Conservation (phyloP, 2,888 invertebrate species). For the Caenorhabditis virilis region DNA sequence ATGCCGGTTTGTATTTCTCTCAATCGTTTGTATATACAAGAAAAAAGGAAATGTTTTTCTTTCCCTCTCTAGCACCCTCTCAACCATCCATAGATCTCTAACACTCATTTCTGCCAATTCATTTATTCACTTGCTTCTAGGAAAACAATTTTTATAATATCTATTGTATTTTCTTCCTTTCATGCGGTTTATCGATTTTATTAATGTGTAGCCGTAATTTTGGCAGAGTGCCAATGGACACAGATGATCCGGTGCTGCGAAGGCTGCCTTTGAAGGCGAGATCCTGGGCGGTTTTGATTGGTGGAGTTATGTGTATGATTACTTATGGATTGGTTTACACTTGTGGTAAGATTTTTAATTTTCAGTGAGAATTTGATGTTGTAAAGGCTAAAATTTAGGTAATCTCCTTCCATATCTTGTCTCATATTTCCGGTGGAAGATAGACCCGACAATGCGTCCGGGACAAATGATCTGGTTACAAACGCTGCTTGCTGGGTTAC, state of each 20-base stretch:
- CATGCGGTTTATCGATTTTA: too few species aligned
- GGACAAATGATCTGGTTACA: constrained; percentile 66
- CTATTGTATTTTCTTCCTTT: too few species aligned
- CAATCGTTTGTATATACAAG: too few species aligned
- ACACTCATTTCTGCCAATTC: too few species aligned
- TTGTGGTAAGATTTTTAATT: constrained; percentile 52
- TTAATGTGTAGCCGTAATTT: too few species aligned
- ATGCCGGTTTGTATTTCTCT: too few species aligned
- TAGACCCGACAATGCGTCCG: constrained; percentile 56
- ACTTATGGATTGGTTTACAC: constrained; percentile 65
- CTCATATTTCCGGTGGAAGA: constrained; percentile 65
- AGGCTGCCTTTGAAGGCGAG: constrained; percentile 47
- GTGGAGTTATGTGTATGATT: constrained; percentile 61
- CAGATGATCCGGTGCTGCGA: constrained; percentile 53
- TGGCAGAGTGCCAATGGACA: constrained; percentile 58
- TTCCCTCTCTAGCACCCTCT: too few species aligned
- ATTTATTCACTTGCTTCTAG: too few species aligned
- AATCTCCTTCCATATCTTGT: constrained; percentile 66
- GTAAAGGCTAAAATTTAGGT: constrained; percentile 39
- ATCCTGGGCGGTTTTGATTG: constrained; percentile 51
- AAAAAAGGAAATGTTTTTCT: too few species aligned
- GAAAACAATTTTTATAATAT: too few species aligned
- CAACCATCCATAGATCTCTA: too few species aligned
- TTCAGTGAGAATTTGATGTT: constrained; percentile 2
- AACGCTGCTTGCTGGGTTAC: constrained; percentile 61